A percentile compares a stretch with the other conserved stretches of the same genome.
Conservation (phyloP, 2,797 vertebrate genomes). For the Orestias chungarensis region DNA sequence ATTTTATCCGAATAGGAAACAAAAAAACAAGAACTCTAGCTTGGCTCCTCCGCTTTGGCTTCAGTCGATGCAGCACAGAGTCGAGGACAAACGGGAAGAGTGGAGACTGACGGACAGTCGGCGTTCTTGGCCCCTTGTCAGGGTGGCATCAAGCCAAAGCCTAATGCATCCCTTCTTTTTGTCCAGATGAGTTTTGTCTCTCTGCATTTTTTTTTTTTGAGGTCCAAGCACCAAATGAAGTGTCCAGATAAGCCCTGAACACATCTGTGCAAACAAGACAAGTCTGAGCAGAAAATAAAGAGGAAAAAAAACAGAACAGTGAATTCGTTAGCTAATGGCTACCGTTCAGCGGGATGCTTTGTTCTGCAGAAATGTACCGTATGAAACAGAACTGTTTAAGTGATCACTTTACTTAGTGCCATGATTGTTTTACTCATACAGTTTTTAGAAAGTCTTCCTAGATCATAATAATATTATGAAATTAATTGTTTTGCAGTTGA, state of each 20-base stretch:
- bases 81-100: conserved; percentile 60
- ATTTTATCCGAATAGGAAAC: conserved; percentile 36
- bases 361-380: not conserved
- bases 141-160: conserved; percentile 83
- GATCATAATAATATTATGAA: not conserved
- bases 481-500: not conserved
- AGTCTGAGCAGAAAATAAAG: conserved; percentile 22
- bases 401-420: not conserved
- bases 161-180: conserved; percentile 78
- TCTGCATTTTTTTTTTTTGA: conserved; percentile 46
- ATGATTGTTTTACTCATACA: not conserved
- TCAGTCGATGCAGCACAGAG: conserved; percentile 52
- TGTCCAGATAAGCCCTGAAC: conserved; percentile 47
- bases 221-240: conserved; percentile 52
- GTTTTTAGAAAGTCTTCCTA: not conserved
- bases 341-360: not conserved
- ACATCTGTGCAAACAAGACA: conserved; percentile 41
- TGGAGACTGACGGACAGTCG: conserved; percentile 52
- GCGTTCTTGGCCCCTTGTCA: conserved; percentile 73
- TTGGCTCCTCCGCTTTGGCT: conserved; percentile 67
- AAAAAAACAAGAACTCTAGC: conserved; percentile 34
- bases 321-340: conserved; percentile 11
- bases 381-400: not conserved
- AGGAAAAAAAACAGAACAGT: not conserved
- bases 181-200: conserved; percentile 67